A percentile compares a stretch with the other conserved stretches of the same genome.
These are phyloP conservation scores for Neodiprion fabricii DNA, from an alignment of 1,140 invertebrate genomes.

Conservation along the genomic window DNA sequence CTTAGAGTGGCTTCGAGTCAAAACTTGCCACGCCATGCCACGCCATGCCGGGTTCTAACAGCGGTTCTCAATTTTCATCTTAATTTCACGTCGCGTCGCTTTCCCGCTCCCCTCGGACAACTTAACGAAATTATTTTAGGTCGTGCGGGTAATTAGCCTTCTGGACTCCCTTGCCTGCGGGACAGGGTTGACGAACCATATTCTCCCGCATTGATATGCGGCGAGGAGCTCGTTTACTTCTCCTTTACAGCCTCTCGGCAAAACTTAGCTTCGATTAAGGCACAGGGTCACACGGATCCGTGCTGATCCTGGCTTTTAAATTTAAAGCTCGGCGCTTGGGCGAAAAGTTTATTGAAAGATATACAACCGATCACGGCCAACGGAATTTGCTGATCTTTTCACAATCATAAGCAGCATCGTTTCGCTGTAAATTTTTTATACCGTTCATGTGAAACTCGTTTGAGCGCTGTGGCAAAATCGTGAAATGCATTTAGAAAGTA, in stretches of 20 bases:
- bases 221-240: constrained; percentile 4
- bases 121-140: constrained; percentile 7
- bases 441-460: too few species aligned
- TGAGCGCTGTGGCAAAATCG: too few species aligned
- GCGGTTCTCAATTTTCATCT: too few species aligned
- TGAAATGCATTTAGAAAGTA: too few species aligned
- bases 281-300: not conserved
- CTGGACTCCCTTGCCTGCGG: not conserved
- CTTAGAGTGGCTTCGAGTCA: too few species aligned
- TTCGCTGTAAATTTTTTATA: too few species aligned
- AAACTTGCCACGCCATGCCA: too few species aligned
- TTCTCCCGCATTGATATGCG: not conserved
- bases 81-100: not conserved
- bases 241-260: not conserved
- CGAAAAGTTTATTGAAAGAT: not conserved
- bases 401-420: too few species aligned
- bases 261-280: constrained; percentile 7
- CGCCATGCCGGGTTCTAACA: too few species aligned
- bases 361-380: too few species aligned
- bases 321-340: not conserved
- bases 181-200: constrained; percentile 2
- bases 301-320: constrained; percentile 1
- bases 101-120: not conserved
- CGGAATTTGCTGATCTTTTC: too few species aligned
- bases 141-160: not conserved